A percentile compares a stretch with the other conserved stretches of the same genome.
Conservation (phyloP, 2,113 vertebrate genomes). For the Ctenomys sociabilis region DNA sequence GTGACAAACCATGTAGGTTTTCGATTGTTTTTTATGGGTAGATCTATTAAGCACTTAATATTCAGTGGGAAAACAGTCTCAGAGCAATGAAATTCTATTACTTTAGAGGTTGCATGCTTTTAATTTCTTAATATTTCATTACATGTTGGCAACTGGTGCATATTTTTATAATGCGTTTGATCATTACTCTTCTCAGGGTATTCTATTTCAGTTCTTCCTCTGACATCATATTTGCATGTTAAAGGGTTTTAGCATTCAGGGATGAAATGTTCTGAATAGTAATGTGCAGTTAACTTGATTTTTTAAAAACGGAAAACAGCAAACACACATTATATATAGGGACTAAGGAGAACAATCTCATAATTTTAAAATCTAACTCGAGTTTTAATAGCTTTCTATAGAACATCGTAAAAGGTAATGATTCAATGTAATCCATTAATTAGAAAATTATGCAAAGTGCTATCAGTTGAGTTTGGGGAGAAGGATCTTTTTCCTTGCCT, state of each 20-base stretch:
- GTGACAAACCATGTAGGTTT: constrained; percentile 76
- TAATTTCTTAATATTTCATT: constrained; percentile 81
- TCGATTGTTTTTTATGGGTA: constrained; percentile 70
- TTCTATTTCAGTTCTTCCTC: constrained; percentile 78
- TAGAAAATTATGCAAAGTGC: constrained; percentile 80
- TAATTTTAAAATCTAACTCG: constrained; percentile 65
- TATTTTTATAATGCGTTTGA: constrained; percentile 79
- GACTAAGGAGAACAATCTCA: constrained; percentile 72
- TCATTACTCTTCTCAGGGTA: constrained; percentile 72
- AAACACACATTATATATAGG: constrained; percentile 71
- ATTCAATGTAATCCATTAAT: constrained; percentile 82
- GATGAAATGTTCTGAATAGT: constrained; percentile 82
- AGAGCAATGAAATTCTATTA: constrained; percentile 81
- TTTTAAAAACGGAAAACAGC: constrained; percentile 75
- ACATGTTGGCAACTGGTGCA: constrained; percentile 74
- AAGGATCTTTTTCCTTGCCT: constrained; percentile 75
- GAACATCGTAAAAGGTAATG: constrained; percentile 81
- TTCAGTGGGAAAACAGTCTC: constrained; percentile 81
- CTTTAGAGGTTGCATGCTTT: constrained; percentile 80
- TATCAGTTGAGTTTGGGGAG: constrained; percentile 77
- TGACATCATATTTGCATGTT: constrained; percentile 78
- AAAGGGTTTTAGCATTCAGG: constrained; percentile 78
- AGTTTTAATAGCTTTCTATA: constrained; percentile 76
- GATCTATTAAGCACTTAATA: constrained; percentile 78
- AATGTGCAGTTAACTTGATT: constrained; percentile 79